phyloP scores from a whole-genome alignment of 2,888 invertebrate species.

The Rhorus exstirpatorius region DNA sequence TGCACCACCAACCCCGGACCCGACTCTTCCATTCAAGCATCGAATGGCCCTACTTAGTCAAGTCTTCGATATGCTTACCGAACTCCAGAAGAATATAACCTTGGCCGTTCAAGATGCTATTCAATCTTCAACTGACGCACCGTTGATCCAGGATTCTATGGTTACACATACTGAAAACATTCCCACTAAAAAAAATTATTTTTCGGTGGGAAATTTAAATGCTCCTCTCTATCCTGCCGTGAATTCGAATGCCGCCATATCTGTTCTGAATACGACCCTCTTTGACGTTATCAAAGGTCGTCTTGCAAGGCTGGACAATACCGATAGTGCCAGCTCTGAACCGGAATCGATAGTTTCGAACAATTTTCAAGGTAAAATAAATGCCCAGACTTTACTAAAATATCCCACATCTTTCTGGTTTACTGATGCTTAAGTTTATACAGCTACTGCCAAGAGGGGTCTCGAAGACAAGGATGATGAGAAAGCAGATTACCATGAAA shows the following conservation, averaged over 20 bases:
- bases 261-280: conserved; percentile 75
- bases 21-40: conserved; percentile 80
- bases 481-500: conserved; percentile 29
- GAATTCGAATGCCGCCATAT: conserved; percentile 5
- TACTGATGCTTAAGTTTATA: conserved; percentile 72
- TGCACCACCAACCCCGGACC: conserved; percentile 76
- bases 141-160: conserved; percentile 1
- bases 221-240: neutral
- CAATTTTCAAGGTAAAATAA: conserved; percentile 53
- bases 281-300: conserved; percentile 80
- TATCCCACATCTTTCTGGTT: conserved; percentile 77
- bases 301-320: conserved; percentile 71
- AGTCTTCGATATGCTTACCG: conserved; percentile 83
- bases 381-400: conserved; percentile 69
- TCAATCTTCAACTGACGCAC: conserved; percentile 54
- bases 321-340: conserved; percentile 11
- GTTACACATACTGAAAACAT: conserved; percentile 2
- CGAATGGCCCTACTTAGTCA: conserved; percentile 80
- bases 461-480: conserved; percentile 65
- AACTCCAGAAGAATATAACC: conserved; percentile 81
- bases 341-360: neutral
- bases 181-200: neutral
- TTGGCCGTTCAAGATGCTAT: conserved; percentile 73
- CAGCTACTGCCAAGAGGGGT: conserved; percentile 73
- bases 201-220: conserved; percentile 4